Percentiles rank a stretch among this genome's conserved stretches.
Evolutionary conservation across 2,113 vertebrate genomes (phyloP).

Genomic region (Abramis brama): DNA sequence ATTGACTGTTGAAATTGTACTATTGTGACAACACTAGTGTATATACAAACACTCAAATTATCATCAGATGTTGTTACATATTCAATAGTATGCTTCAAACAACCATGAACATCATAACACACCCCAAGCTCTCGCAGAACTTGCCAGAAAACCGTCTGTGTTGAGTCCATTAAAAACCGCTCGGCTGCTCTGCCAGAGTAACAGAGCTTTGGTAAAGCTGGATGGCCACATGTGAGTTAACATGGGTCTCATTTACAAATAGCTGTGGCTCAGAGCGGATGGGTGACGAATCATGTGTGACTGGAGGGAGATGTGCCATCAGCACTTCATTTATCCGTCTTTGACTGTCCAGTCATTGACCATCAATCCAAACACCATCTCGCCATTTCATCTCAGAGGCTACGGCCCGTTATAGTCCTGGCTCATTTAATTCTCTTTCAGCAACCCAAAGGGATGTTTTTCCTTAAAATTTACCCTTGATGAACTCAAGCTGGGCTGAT

Average conservation of each 20-base stretch:
- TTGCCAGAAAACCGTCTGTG: background rate
- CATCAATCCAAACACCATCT: constrained; percentile 1
- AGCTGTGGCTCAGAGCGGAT: constrained; percentile 4
- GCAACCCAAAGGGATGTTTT: background rate
- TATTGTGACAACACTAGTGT: background rate
- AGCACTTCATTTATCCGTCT: constrained; percentile 10
- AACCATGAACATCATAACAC: constrained; percentile 1
- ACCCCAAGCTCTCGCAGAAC: background rate
- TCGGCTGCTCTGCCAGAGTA: background rate
- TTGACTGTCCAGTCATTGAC: background rate
- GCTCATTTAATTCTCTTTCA: background rate
- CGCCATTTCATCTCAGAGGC: constrained; percentile 21
- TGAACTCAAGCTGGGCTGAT: background rate
- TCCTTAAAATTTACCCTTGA: background rate
- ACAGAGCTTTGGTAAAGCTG: background rate
- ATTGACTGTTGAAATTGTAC: background rate
- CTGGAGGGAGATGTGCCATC: constrained; percentile 5
- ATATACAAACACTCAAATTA: background rate
- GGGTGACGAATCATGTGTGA: background rate
- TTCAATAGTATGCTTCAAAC: background rate
- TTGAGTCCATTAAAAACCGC: constrained; percentile 4
- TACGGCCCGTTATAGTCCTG: background rate
- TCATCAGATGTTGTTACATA: constrained; percentile 3
- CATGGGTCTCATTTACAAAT: constrained; percentile 13
- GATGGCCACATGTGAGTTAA: constrained; percentile 13